Evolutionary conservation across 2,113 vertebrate species (phyloP).

Genomic region (Misgurnus anguillicaudatus): DNA sequence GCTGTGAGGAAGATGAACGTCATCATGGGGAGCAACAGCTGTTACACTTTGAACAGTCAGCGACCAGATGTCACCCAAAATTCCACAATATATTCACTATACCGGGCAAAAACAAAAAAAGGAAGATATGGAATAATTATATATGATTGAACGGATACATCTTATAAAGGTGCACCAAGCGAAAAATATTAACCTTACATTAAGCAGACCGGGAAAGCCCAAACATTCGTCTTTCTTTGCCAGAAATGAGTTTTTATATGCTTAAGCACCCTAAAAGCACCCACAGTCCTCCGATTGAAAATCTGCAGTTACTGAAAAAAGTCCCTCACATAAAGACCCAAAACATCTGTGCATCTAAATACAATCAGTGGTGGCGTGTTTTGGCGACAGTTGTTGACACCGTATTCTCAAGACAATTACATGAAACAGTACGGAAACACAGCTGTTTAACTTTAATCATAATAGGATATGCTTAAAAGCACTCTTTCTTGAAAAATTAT

Average conservation of each 20-base stretch:
- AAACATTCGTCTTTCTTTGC: not conserved
- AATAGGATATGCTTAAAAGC: slow-evolving; percentile 13
- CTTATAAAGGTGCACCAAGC: not conserved
- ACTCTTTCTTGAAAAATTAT: not conserved
- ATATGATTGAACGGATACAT: slow-evolving; percentile 24
- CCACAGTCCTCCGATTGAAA: not conserved
- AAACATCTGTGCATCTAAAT: slow-evolving; percentile 37
- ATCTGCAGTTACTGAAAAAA: slow-evolving; percentile 6
- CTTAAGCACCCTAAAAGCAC: not conserved
- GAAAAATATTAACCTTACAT: not conserved
- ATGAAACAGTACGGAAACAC: slow-evolving; percentile 8
- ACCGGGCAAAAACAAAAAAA: slow-evolving; percentile 29
- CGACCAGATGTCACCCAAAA: slow-evolving; percentile 50
- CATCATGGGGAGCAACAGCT: slow-evolving; percentile 53
- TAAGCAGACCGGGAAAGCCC: not conserved
- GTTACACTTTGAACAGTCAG: slow-evolving; percentile 49
- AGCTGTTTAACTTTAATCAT: slow-evolving; percentile 21
- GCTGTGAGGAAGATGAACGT: slow-evolving; percentile 51
- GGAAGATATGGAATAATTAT: not conserved
- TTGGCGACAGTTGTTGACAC: slow-evolving; percentile 32
- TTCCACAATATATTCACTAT: slow-evolving; percentile 37
- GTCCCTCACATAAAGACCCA: slow-evolving; percentile 1
- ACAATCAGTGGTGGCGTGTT: slow-evolving; percentile 27
- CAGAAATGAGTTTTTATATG: slow-evolving; percentile 1
- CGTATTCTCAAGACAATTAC: slow-evolving; percentile 28